Percentiles rank a stretch among this genome's conserved stretches.
phyloP scores from a whole-genome alignment of 2,888 invertebrate species.

The Heterodera filipjevi region DNA sequence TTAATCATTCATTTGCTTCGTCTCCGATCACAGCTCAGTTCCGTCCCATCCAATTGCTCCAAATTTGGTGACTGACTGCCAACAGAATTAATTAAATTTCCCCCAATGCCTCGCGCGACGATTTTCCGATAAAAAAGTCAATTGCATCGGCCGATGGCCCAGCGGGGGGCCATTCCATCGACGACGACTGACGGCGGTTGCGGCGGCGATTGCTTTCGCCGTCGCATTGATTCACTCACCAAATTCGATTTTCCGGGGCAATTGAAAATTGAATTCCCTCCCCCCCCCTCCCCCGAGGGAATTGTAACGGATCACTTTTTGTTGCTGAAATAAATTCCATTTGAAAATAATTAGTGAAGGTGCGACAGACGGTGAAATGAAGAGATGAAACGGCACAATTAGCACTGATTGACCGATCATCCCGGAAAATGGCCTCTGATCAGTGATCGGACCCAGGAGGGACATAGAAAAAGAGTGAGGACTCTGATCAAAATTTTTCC shows the following conservation, averaged over 20 bases:
- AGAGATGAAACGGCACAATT: too few species aligned
- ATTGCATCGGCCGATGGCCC: not conserved
- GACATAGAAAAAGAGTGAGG: too few species aligned
- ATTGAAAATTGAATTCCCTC: not conserved
- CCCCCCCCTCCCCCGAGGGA: too few species aligned
- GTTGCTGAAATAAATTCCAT: not conserved
- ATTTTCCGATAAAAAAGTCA: not conserved
- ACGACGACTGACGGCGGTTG: constrained; percentile 6
- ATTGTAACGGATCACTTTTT: not conserved
- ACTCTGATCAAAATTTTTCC: too few species aligned
- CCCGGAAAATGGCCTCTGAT: too few species aligned
- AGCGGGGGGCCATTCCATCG: constrained; percentile 9
- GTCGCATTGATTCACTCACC: constrained; percentile 9
- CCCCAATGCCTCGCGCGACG: not conserved
- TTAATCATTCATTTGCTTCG: not conserved
- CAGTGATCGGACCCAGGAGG: too few species aligned
- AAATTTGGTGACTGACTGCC: not conserved
- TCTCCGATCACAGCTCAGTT: not conserved
- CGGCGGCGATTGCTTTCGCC: constrained; percentile 9
- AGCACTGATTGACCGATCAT: too few species aligned
- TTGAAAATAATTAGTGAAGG: not conserved
- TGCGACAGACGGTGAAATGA: not conserved
- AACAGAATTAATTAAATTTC: constrained; percentile 11
- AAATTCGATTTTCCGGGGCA: constrained; percentile 4
- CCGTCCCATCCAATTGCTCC: not conserved